phyloP scores from a whole-genome alignment of 2,888 invertebrate genomes.

The Andrena minutula region DNA sequence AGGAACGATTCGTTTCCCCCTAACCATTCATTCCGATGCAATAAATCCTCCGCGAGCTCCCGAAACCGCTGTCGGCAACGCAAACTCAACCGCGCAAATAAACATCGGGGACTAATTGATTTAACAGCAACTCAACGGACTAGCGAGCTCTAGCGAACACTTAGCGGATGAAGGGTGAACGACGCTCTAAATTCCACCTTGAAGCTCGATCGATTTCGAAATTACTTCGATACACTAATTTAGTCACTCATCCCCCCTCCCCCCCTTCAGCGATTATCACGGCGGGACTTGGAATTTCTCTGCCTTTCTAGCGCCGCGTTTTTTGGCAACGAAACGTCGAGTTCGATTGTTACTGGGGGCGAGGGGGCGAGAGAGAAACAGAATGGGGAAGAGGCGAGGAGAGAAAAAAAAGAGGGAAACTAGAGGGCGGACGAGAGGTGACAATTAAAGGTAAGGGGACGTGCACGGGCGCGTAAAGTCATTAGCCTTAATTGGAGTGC shows the following conservation, averaged over 20 bases:
- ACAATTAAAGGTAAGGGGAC: conserved; percentile 73
- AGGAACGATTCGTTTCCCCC: neutral
- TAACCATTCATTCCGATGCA: conserved; percentile 7
- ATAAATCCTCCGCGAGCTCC: conserved; percentile 17
- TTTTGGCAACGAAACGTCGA: conserved; percentile 20
- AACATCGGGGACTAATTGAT: conserved; percentile 33
- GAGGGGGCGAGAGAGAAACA: neutral
- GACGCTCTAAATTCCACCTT: conserved; percentile 24
- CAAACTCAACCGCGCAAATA: conserved; percentile 12
- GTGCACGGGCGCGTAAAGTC: conserved; percentile 77
- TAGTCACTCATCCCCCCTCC: no score
- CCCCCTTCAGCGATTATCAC: conserved; percentile 8
- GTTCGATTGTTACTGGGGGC: conserved; percentile 10
- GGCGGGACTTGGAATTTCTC: neutral
- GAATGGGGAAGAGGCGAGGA: neutral
- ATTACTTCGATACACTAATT: conserved; percentile 22
- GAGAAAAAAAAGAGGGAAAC: conserved; percentile 35
- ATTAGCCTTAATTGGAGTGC: conserved; percentile 81
- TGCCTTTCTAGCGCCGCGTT: neutral
- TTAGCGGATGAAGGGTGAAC: neutral
- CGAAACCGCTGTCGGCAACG: conserved; percentile 5
- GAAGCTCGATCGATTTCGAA: conserved; percentile 19
- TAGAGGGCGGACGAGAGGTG: conserved; percentile 64
- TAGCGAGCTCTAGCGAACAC: conserved; percentile 1
- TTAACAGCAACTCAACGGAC: conserved; percentile 22